Conservation (phyloP, 2,113 vertebrate genomes). For the Limanda limanda region DNA sequence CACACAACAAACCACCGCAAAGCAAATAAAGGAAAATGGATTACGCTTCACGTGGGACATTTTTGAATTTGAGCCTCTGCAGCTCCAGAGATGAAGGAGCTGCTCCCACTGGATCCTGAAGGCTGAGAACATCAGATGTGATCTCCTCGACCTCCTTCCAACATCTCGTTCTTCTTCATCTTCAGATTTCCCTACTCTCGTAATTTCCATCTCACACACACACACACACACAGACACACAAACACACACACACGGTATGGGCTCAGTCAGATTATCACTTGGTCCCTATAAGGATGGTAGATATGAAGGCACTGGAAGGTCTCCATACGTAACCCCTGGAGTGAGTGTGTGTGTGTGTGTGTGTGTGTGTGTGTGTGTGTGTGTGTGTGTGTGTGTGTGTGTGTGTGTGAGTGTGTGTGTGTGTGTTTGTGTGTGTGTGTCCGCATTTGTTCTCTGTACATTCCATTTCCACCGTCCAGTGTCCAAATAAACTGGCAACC, state of each 20-base stretch:
- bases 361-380: constrained; percentile 1
- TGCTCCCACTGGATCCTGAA: constrained; percentile 6
- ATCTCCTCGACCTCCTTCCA: background rate
- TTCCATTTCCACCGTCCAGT: constrained; percentile 45
- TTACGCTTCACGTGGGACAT: constrained; percentile 6
- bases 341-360: constrained; percentile 7
- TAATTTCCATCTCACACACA: too few relatives aligned
- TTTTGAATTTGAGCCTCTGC: constrained; percentile 4
- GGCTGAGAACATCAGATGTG: background rate
- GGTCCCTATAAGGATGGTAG: background rate
- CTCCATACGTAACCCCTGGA: background rate
- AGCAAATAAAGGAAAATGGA: constrained; percentile 19
- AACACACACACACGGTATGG: too few relatives aligned
- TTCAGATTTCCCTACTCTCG: too few relatives aligned
- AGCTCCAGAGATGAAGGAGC: background rate
- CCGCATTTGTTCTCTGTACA: constrained; percentile 26
- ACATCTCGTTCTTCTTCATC: constrained; percentile 27
- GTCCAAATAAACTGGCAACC: constrained; percentile 73
- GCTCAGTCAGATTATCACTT: too few relatives aligned
- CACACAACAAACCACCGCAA: constrained; percentile 21
- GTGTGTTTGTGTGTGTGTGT: constrained; percentile 1
- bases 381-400: too few relatives aligned
- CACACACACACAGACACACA: too few relatives aligned
- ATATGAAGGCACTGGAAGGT: constrained; percentile 3
- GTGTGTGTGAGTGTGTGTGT: constrained; percentile 4